These are phyloP conservation scores for Blastobasis adustella DNA, from an alignment of 2,888 invertebrate species.

Conservation along the genomic window DNA sequence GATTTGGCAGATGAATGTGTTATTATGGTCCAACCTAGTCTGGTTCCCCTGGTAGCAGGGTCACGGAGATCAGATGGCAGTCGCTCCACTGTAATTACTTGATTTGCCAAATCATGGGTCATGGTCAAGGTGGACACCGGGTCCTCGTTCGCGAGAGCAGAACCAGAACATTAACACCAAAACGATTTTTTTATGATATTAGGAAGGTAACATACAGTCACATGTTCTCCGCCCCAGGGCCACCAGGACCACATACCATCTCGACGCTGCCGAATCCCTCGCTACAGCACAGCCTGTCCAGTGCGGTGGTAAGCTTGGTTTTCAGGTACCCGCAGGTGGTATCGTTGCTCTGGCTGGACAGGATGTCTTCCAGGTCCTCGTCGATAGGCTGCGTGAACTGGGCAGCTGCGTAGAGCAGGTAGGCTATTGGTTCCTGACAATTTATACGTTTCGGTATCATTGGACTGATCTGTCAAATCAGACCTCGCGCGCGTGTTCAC, in stretches of 20 bases:
- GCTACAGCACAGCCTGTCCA: constrained; percentile 42
- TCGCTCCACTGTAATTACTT: too few species aligned
- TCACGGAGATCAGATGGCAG: too few species aligned
- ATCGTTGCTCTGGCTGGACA: constrained; percentile 39
- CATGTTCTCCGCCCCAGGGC: too few species aligned
- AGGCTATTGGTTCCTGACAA: constrained; percentile 53
- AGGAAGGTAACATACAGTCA: background rate
- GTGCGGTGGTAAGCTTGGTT: constrained; percentile 32
- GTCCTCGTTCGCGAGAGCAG: too few species aligned
- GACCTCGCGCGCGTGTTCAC: too few species aligned
- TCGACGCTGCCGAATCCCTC: constrained; percentile 31
- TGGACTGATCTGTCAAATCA: too few species aligned
- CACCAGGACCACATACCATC: constrained; percentile 29
- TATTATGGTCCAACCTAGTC: too few species aligned
- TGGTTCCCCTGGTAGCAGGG: too few species aligned
- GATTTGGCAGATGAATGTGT: too few species aligned
- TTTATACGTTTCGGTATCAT: too few species aligned
- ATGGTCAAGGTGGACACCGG: too few species aligned
- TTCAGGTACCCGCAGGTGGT: constrained; percentile 33
- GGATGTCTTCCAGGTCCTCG: constrained; percentile 50
- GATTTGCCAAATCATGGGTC: too few species aligned
- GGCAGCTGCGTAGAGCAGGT: constrained; percentile 41
- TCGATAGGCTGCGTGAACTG: constrained; percentile 43
- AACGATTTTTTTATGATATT: background rate
- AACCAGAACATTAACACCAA: background rate